phyloP scores from a whole-genome alignment of 1,140 invertebrate genomes.

The Procambarus virginalis region DNA sequence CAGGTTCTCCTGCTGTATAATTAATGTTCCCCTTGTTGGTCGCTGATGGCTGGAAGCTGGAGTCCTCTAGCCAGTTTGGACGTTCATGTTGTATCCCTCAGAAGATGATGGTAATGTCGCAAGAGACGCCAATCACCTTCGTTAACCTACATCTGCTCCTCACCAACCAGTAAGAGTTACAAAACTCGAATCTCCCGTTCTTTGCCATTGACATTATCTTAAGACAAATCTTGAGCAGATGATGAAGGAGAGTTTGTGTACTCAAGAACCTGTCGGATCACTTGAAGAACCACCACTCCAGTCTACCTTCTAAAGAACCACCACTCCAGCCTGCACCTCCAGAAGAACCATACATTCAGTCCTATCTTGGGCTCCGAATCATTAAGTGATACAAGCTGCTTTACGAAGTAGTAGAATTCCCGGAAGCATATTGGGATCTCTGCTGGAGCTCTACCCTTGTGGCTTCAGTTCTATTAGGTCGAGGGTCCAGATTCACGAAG shows the following conservation, averaged over 20 bases:
- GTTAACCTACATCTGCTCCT: background rate
- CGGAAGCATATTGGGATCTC: background rate
- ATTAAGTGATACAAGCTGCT: too few relatives aligned
- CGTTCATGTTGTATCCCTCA: too few relatives aligned
- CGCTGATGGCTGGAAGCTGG: too few relatives aligned
- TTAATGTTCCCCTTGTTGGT: too few relatives aligned
- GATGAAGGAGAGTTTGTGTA: background rate
- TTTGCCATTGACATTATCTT: background rate
- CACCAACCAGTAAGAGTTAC: background rate
- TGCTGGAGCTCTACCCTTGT: background rate
- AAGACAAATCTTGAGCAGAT: background rate
- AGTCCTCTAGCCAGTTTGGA: too few relatives aligned
- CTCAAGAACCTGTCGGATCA: too few relatives aligned
- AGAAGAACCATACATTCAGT: too few relatives aligned
- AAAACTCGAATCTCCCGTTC: background rate
- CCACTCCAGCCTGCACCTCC: too few relatives aligned
- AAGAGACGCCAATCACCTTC: background rate
- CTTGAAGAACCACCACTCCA: too few relatives aligned
- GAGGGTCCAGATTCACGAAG: background rate
- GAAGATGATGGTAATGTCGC: background rate
- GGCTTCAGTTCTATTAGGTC: background rate
- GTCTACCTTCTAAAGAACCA: too few relatives aligned
- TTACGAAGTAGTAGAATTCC: background rate
- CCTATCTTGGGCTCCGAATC: too few relatives aligned
- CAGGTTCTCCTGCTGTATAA: too few relatives aligned